phyloP scores from a whole-genome alignment of 2,888 invertebrate species.

The Pseudococcus jackbeardsleyi region DNA sequence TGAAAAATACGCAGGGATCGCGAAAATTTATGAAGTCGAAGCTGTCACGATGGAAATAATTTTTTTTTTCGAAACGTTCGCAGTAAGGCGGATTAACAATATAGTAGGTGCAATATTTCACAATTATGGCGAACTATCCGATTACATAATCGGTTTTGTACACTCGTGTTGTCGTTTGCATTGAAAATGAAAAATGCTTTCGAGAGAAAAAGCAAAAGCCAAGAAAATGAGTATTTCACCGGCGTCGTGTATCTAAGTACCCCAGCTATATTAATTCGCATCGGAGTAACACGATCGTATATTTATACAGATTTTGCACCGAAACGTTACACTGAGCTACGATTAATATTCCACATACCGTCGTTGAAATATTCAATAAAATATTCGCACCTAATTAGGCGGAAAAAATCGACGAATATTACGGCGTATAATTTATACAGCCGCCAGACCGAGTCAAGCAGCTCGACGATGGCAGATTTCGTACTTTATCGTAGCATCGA shows the following conservation, averaged over 20 bases:
- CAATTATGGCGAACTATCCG: not conserved
- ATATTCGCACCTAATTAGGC: not conserved
- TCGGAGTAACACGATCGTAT: not conserved
- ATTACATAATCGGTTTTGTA: not conserved
- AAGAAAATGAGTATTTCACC: not conserved
- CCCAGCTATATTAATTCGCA: not conserved
- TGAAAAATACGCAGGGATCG: too few relatives aligned
- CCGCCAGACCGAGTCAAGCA: not conserved
- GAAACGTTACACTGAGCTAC: not conserved
- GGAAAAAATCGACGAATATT: constrained; percentile 5
- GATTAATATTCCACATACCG: not conserved
- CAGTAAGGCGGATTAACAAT: not conserved
- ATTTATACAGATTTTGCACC: not conserved
- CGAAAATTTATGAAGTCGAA: too few relatives aligned
- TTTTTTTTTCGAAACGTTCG: not conserved
- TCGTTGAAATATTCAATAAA: constrained; percentile 1
- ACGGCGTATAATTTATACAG: not conserved
- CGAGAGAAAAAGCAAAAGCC: not conserved
- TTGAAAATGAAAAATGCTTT: constrained; percentile 14
- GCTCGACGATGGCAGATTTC: not conserved
- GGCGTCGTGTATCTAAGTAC: too few relatives aligned
- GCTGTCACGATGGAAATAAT: not conserved
- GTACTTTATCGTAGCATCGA: not conserved
- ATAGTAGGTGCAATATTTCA: not conserved
- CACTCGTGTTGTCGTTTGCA: not conserved